A percentile compares a stretch with the other conserved stretches of the same genome.
These are phyloP conservation scores for Periophthalmodon schlosseri DNA, from an alignment of 2,113 vertebrate species.

Conservation along the genomic window DNA sequence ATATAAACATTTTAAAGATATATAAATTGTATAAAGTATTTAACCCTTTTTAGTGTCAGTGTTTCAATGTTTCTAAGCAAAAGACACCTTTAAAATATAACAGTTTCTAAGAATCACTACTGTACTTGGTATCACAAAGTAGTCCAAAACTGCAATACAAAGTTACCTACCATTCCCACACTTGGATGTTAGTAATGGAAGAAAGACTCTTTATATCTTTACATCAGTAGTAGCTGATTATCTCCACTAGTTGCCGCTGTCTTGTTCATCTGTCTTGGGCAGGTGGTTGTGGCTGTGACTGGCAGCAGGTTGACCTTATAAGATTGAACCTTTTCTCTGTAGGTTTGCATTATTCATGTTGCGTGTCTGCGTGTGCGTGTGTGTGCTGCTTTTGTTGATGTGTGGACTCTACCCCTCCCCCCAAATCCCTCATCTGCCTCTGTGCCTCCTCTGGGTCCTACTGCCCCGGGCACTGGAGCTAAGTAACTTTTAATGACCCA, in stretches of 20 bases:
- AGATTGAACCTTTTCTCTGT: not conserved
- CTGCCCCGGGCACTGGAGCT: not conserved
- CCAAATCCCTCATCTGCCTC: not conserved
- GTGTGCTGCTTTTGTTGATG: conserved; percentile 3
- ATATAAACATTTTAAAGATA: no score
- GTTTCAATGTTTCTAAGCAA: no score
- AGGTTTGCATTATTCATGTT: conserved; percentile 7
- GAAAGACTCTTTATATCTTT: no score
- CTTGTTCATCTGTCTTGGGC: not conserved
- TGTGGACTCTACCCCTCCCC: not conserved
- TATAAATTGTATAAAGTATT: no score
- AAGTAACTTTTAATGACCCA: not conserved
- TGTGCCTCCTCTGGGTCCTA: not conserved
- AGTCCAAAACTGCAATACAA: not conserved
- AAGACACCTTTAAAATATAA: no score
- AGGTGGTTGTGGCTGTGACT: not conserved
- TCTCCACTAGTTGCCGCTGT: not conserved
- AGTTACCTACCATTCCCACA: not conserved
- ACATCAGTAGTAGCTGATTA: not conserved
- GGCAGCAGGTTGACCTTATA: conserved; percentile 7
- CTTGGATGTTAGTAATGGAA: no score
- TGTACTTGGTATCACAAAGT: no score
- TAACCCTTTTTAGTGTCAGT: no score
- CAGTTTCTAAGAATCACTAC: no score
- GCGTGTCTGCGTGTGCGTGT: not conserved